phyloP scores from a whole-genome alignment of 2,113 vertebrate genomes.

The Cacatua alba region DNA sequence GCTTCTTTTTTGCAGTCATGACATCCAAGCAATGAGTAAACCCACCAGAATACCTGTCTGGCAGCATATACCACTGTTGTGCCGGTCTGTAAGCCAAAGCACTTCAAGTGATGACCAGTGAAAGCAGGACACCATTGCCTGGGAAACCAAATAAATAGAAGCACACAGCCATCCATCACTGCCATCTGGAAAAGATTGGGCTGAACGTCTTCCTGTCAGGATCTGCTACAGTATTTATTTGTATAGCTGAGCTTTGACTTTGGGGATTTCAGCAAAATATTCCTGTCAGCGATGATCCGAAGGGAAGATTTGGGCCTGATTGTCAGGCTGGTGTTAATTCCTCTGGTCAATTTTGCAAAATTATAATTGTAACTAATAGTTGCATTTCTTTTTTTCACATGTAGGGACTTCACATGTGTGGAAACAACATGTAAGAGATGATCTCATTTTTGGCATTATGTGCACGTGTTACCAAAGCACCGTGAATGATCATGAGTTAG shows the following conservation, averaged over 20 bases:
- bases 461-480: neutral
- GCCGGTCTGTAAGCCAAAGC: constrained; percentile 43
- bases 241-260: constrained; percentile 80
- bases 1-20: neutral
- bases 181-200: constrained; percentile 94
- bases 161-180: constrained; percentile 88
- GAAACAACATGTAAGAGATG: constrained; percentile 34
- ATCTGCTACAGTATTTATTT: constrained; percentile 89
- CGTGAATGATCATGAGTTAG: neutral
- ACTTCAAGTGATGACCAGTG: constrained; percentile 72
- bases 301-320: constrained; percentile 68
- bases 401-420: neutral
- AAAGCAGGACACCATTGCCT: constrained; percentile 78
- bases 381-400: constrained; percentile 9
- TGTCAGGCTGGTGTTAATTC: constrained; percentile 68
- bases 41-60: constrained; percentile 60
- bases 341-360: constrained; percentile 17
- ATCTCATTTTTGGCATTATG: constrained; percentile 33
- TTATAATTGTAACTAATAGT: neutral
- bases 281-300: constrained; percentile 74
- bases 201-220: constrained; percentile 80
- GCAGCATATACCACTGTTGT: neutral
- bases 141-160: constrained; percentile 87
- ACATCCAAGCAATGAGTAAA: constrained; percentile 15
- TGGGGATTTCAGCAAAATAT: constrained; percentile 73